Percentiles rank a stretch among this genome's conserved stretches.
phyloP scores from a whole-genome alignment of 2,797 vertebrate species.

The Natrix natrix region DNA sequence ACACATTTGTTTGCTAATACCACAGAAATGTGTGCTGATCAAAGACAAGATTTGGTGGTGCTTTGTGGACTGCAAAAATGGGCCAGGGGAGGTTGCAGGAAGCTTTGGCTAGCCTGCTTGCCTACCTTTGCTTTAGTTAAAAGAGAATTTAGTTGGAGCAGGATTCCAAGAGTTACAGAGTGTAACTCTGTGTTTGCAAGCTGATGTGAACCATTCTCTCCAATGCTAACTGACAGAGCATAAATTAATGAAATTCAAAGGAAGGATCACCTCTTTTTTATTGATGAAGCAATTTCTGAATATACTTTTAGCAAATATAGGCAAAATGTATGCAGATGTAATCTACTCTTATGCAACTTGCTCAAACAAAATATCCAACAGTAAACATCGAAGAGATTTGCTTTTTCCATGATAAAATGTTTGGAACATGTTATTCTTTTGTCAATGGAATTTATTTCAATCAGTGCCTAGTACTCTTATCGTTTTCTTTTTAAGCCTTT shows the following conservation, averaged over 20 bases:
- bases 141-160: neutral
- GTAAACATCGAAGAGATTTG: conserved; percentile 57
- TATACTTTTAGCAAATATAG: conserved; percentile 47
- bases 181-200: neutral
- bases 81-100: neutral
- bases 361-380: conserved; percentile 56
- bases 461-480: conserved; percentile 63
- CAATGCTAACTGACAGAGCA: neutral
- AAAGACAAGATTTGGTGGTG: neutral
- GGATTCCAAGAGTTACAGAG: neutral
- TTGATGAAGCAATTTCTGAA: neutral
- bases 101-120: neutral
- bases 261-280: neutral
- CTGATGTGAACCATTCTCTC: neutral
- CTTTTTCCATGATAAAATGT: conserved; percentile 30
- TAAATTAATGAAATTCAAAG: neutral
- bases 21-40: neutral
- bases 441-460: conserved; percentile 62
- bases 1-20: neutral
- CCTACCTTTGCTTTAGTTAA: neutral
- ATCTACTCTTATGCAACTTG: conserved; percentile 52
- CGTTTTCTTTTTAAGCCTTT: conserved; percentile 45
- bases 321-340: conserved; percentile 39
- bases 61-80: neutral
- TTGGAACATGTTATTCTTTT: conserved; percentile 23